Percentiles rank a stretch among this genome's conserved stretches.
Conservation (phyloP, 2,888 invertebrate genomes). For the Amphipoea oculea region DNA sequence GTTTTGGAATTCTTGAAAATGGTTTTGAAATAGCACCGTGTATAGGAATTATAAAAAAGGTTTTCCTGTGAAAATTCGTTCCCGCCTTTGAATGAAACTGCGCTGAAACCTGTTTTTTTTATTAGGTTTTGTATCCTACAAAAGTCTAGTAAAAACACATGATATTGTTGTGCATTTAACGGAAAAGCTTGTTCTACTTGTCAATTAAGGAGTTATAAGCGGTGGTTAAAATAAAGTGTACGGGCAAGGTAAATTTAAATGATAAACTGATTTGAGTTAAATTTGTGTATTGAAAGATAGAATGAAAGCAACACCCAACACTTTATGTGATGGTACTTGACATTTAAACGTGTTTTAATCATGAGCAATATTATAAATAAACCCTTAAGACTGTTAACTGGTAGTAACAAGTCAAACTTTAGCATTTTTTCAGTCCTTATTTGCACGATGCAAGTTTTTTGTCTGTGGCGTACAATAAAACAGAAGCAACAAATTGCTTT, state of each 20-base stretch:
- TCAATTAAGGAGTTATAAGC: not conserved
- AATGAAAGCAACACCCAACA: no score
- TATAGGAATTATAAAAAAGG: no score
- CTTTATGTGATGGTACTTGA: no score
- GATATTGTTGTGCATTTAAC: not conserved
- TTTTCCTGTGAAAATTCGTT: not conserved
- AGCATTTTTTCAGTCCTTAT: not conserved
- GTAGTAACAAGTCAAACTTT: not conserved
- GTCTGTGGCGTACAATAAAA: no score
- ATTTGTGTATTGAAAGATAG: no score
- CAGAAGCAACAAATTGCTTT: no score
- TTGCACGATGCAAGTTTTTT: no score
- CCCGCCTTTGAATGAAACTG: not conserved
- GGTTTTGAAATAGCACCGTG: not conserved
- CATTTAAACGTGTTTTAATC: not conserved
- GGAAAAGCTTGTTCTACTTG: not conserved
- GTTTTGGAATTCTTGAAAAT: not conserved
- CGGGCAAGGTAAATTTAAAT: no score
- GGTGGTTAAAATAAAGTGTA: not conserved
- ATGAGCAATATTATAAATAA: not conserved
- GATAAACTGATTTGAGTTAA: no score
- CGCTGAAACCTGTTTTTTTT: not conserved
- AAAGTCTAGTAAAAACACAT: not conserved
- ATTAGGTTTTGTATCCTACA: not conserved
- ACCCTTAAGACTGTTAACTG: not conserved